Evolutionary conservation across 1,140 invertebrate genomes (phyloP), one percentile per base, ranked within the genome.

Genomic region (Uloborus diversus): DNA sequence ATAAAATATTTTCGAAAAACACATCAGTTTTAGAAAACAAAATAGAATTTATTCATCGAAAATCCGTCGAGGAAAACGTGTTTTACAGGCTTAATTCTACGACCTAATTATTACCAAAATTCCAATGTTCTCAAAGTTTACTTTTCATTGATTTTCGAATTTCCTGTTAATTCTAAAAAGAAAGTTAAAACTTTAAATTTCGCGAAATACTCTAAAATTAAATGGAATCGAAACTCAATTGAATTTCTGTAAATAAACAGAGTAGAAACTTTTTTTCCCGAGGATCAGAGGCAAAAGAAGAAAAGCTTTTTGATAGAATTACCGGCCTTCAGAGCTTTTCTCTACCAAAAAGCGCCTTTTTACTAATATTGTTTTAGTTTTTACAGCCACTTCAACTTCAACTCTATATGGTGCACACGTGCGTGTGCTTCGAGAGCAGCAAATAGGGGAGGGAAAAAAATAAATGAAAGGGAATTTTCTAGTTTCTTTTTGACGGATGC

Each of bases 291-390:
- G 30, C 2, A 47, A 30, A 73, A 35, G 37, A 62, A 42, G 9
- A 51, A 35, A 75, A 51, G 14, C 59, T 64, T 64, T 64, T 64
- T 42, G 57, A 75, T 35, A 32, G 47, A 73, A 75, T 75, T 64
- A 75, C 71, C 28, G 37, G 25, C 56, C 57, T 42, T 75, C 69
- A 57, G 27, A 25, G 59, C 42, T 42, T 33, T 61, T 75, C 59
- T 47, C 71, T 75, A 75, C 7, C 64, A 57, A 75, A 75, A 75
- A 64, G 71, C 71, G 71, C 71, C 71, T 75, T 75, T n/a, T 75
- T 75, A 75, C 71, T 75, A 75, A 73, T 75, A 75, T 75, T 75
- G 71, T 75, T 75, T 75, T 75, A 75, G 71, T 75, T 75, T 75
- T 75, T 62, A 75, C 25, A 33, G 49, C 59, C 42, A 47, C 59